These are phyloP conservation scores for Rhinogobio ventralis DNA, from an alignment of 2,797 vertebrate species.

Conservation along the genomic window DNA sequence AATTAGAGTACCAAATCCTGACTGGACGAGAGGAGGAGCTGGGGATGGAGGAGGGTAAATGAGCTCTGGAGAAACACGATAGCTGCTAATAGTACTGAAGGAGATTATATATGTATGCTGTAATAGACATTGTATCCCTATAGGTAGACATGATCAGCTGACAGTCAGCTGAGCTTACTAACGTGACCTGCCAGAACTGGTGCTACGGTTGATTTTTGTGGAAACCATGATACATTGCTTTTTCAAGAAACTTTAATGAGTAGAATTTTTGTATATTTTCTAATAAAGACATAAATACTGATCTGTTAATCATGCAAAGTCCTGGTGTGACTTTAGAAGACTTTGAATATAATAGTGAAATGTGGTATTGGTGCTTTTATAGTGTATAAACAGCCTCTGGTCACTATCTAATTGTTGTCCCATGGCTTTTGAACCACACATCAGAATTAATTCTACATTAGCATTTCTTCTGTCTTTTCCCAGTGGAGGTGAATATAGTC, in stretches of 20 bases:
- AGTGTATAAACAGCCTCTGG: background rate
- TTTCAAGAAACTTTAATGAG: background rate
- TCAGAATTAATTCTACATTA: conserved; percentile 1
- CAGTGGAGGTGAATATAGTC: conserved; percentile 56
- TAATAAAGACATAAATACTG: background rate
- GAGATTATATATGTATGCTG: no score
- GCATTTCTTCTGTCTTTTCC: conserved; percentile 14
- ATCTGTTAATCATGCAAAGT: background rate
- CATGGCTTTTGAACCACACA: background rate
- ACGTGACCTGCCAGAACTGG: no score
- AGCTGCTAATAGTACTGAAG: no score
- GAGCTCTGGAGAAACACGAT: no score
- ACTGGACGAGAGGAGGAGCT: no score
- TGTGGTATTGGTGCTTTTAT: background rate
- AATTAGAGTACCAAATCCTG: no score
- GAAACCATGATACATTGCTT: background rate
- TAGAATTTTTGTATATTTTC: background rate
- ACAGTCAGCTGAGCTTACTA: no score
- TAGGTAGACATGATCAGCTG: no score
- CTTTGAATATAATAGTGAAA: background rate
- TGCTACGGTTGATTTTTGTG: background rate
- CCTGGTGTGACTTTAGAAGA: background rate
- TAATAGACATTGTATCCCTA: no score
- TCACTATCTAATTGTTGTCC: background rate
- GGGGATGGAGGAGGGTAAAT: no score